Evolutionary conservation across 2,113 vertebrate species (phyloP), one percentile per base, ranked within the genome.

Genomic region (Esox niger): DNA sequence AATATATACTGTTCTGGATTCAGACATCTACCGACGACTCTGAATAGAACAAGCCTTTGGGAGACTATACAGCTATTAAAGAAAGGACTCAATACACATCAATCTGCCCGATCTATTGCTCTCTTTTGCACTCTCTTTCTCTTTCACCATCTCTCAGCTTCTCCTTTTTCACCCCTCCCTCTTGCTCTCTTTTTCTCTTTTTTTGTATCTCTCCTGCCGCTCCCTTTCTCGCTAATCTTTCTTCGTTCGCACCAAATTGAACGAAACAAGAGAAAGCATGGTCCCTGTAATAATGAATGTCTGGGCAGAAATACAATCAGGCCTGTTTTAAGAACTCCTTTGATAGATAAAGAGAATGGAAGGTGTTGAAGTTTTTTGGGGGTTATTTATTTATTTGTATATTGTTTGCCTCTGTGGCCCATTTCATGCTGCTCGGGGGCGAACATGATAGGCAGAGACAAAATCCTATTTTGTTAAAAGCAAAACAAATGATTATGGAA

Each of bases 1-100:
- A 69, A 69, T 69, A 62, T 54, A 60, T 54, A 70, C 64, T 70
- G 64, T 66, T 70, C 38, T 35, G 21, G 29, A 31, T 23, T 6
- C 31, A 29, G 52, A 63, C 47, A 55, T 47, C 62, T 26, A 71
- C 32, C 23, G 21, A 17, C 46, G 33, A 6, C 35, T 15, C 35
- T 38, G 35, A 38, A 38, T 38, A 38, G 13, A 38, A 15, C 35
- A 9, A 13, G 11, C 7, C 47, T n/a, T 15, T 9, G 52, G 32
- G 27, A 21, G 38, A 62, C 10, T 52, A 6, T 13, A 47, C 29
- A 33, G 60, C 68, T 20, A 55, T 57, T 58, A 64, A 63, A 43
- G 54, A 64, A 25, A 43, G 32, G 33, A 38, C 52, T 64, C 33
- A 23, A 71, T 71, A 58, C 31, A 25, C 49, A 64, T 71, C 69